Percentiles rank a stretch among this genome's conserved stretches.
Evolutionary conservation across 2,113 vertebrate genomes (phyloP).

Genomic region (Urocynchramus pylzowi): DNA sequence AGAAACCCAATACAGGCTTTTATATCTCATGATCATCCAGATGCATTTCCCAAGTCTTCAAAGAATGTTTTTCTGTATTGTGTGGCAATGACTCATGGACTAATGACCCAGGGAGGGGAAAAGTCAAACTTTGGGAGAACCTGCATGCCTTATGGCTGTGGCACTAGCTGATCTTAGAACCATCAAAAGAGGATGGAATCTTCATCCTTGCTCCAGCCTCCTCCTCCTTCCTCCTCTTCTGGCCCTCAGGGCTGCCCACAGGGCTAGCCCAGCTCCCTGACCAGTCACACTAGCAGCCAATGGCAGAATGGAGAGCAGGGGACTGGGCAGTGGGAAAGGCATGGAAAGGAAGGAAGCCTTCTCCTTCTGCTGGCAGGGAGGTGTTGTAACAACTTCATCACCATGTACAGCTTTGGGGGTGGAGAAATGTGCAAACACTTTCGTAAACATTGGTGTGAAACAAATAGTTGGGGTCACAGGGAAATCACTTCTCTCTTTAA

Average conservation of each 20-base stretch:
- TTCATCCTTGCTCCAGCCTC: not conserved
- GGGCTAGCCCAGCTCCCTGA: not conserved
- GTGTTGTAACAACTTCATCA: not conserved
- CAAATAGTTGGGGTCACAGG: not conserved
- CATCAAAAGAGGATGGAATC: not conserved
- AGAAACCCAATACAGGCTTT: not conserved
- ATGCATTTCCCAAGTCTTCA: not conserved
- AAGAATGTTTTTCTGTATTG: not conserved
- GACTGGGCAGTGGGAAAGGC: not conserved
- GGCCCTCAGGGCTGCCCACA: not conserved
- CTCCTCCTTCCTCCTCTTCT: not conserved
- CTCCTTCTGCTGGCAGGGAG: not conserved
- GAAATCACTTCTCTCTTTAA: not conserved
- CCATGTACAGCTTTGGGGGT: not conserved
- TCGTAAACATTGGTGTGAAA: not conserved
- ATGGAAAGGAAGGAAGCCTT: not conserved
- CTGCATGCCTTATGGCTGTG: not conserved
- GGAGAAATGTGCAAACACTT: not conserved
- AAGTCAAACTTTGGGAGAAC: not conserved
- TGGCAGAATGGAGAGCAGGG: not conserved
- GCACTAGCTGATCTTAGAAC: not conserved
- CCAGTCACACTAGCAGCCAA: fast-evolving
- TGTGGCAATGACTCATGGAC: not conserved
- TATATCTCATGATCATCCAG: not conserved
- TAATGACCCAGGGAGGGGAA: not conserved